Evolutionary conservation across 1,140 invertebrate genomes (phyloP), one percentile per base, ranked within the genome.

Genomic region (Hyphantria cunea): DNA sequence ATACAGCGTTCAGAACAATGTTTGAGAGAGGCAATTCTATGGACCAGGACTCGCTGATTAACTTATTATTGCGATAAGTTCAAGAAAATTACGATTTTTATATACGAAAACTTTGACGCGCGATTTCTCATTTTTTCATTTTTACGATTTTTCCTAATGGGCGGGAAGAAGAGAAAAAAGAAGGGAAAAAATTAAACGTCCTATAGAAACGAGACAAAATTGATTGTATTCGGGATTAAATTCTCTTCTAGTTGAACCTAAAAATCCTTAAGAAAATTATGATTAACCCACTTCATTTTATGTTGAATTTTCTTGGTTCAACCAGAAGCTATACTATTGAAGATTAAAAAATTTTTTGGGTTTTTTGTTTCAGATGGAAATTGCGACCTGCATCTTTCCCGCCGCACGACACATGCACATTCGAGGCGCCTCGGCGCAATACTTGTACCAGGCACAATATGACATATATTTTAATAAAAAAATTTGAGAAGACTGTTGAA

Each of bases 281-380:
- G 33, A 34, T 34, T 34, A 34, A 34, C 33, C 33, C 49, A 34
- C 49, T 51, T 51, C n/a, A n/a, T n/a, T n/a, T n/a, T n/a, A n/a
- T 49, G 15, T 49, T 49, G 5, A 49, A 49, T 49, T 49, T 49
- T 49, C 47, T 49, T 6, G 14, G 47, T 49, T 49, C 31, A 49
- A 49, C 47, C 31, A 49, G 47, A 49, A 49, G 47, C 47, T 49
- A 49, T 49, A 49, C 47, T 49, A 49, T 49, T 49, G 47, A 49
- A 49, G 31, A 49, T 49, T 13, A 49, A 6, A 15, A 14, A 17
- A 17, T 49, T 49, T 49, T 49, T 49, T 15, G n/a, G n/a, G n/a
- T n/a, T n/a, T n/a, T n/a, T n/a, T n/a, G 31, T 51, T 51, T 31
- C 49, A 34, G 33, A 34, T 34, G 33, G 33, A 34, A 34, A 34